These are phyloP conservation scores for Dicentrarchus labrax DNA, from an alignment of 2,113 vertebrate species.

Conservation along the genomic window DNA sequence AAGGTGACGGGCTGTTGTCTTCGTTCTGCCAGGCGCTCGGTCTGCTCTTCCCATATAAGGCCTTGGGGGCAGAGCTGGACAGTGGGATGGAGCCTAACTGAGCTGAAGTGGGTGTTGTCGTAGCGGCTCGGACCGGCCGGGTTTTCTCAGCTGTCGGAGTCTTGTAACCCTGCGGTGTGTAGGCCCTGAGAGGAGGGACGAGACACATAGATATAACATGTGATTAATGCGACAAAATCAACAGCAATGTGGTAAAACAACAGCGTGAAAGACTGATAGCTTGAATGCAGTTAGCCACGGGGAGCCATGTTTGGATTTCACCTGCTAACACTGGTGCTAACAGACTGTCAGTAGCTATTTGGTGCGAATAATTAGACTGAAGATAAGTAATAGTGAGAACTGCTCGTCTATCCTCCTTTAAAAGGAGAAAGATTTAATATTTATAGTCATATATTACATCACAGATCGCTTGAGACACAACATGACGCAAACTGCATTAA, in stretches of 20 bases:
- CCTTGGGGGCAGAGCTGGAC: slow-evolving; percentile 91
- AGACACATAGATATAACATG: background rate
- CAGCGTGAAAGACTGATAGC: no score
- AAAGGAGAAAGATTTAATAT: background rate
- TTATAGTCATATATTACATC: background rate
- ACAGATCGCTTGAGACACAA: background rate
- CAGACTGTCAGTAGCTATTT: no score
- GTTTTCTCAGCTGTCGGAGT: slow-evolving; percentile 81
- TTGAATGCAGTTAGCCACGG: no score
- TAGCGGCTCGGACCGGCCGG: slow-evolving; percentile 79
- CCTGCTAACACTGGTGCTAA: no score
- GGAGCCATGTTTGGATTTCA: no score
- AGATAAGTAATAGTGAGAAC: background rate
- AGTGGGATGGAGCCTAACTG: slow-evolving; percentile 83
- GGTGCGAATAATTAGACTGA: no score
- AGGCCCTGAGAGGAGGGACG: slow-evolving; percentile 73
- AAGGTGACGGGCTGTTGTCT: slow-evolving; percentile 72
- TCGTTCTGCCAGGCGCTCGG: slow-evolving; percentile 81
- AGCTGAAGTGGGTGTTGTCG: slow-evolving; percentile 74
- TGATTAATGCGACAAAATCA: background rate
- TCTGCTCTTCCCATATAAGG: slow-evolving; percentile 88
- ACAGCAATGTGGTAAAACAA: no score
- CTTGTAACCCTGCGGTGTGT: slow-evolving; percentile 88
- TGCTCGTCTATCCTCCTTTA: background rate
- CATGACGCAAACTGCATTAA: background rate